Base-by-base conservation (phyloP, 2,113 vertebrate species). In the Leiothrix lutea region DNA sequence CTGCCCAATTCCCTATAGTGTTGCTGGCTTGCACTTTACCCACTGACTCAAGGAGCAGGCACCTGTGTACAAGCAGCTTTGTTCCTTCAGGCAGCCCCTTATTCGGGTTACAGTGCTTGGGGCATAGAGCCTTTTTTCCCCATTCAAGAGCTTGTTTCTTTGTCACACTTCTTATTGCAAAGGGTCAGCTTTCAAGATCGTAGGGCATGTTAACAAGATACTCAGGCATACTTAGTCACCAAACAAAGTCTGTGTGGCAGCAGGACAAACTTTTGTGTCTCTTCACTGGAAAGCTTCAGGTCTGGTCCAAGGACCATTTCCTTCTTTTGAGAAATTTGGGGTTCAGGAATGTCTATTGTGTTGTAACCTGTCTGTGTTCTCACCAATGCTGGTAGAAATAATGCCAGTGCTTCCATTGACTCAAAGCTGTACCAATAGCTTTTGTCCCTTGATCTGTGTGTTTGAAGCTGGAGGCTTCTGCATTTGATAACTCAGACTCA, bases 171-270 rank as follows among this genome's bases (percentile, higher is more conserved):
- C 82, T 64, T 93, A 84, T 28, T 96, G 88, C 88, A 84, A 40
- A 95, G 93, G 93, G 94, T 96, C 95, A 93, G 72, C 72, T 96
- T 96, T 93, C 94, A 91, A 95, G 90, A 88, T 94, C 2, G 0
- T 56, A 71, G 94, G 88, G 90, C 88, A 84, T 94, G 93, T 97
- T 96, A 96, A 96, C 93, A 96, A 95, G 72, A 94, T 92, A 90
- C 80, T 92, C 95, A 90, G 86, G 82, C 67, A 40, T 92, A 78
- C 80, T 94, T 66, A 86, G 90, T 94, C 72, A 86, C 94, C 88
- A 97, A 96, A 96, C 91, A 94, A 53, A 86, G 53, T 90, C 80
- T 70, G 75, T 83, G 80, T 66, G 61, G 94, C 88, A 93, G 74
- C 40, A 40, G 48, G 88, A 83, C 80, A 84, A 71, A 90, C 60